Evolutionary conservation across 2,888 invertebrate genomes (phyloP).

Genomic region (Caenorhabditis virilis): DNA sequence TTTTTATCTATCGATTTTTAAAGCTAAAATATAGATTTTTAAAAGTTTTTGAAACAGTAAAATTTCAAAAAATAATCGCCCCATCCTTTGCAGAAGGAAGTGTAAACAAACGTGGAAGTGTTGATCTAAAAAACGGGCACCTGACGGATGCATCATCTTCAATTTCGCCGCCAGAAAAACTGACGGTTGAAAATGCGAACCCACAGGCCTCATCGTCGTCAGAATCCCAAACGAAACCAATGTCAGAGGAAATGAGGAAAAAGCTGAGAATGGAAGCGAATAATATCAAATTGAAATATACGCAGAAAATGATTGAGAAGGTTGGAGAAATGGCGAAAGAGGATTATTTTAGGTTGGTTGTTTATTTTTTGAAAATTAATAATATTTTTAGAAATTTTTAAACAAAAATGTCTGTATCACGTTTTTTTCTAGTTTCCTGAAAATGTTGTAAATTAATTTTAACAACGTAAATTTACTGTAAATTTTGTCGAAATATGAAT

Average conservation of each 20-base stretch:
- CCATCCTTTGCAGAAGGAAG: constrained; percentile 8
- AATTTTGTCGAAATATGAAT: no score
- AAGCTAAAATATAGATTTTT: no score
- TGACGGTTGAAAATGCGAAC: no score
- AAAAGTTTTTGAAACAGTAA: no score
- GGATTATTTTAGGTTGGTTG: background rate
- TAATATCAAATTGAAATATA: background rate
- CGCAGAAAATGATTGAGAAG: background rate
- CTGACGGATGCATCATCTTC: background rate
- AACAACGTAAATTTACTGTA: no score
- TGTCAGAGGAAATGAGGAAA: background rate
- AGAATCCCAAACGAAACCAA: no score
- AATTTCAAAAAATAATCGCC: background rate
- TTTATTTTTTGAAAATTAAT: background rate
- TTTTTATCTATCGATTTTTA: no score
- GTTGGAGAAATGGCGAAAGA: background rate
- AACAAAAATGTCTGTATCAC: no score
- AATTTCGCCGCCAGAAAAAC: background rate
- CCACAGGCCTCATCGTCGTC: no score
- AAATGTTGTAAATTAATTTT: background rate
- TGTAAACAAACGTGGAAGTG: background rate
- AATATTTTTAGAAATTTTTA: background rate
- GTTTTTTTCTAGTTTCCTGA: no score
- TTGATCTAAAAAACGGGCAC: background rate
- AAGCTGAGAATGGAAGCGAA: background rate